Conservation (phyloP, 2,113 vertebrate species). For the Laticauda laticaudata region DNA sequence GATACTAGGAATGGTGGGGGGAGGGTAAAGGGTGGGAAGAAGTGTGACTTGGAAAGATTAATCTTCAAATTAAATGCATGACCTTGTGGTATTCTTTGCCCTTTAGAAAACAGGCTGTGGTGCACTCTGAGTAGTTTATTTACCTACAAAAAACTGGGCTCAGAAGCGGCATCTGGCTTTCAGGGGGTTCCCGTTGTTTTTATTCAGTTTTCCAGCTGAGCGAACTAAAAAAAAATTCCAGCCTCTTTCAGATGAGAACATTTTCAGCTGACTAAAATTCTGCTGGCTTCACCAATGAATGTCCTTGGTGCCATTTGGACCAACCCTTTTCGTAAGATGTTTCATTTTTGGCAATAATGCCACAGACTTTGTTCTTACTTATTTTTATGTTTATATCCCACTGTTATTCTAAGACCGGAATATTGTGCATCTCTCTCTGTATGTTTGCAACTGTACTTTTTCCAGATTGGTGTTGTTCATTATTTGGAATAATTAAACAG, state of each 20-base stretch:
- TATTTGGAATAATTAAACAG: neutral
- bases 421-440: neutral
- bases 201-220: conserved; percentile 55
- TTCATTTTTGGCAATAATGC: neutral
- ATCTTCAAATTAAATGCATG: conserved; percentile 41
- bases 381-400: neutral
- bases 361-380: neutral
- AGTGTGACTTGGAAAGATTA: conserved; percentile 20
- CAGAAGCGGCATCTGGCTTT: conserved; percentile 53
- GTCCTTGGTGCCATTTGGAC: conserved; percentile 39
- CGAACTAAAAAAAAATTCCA: conserved; percentile 23
- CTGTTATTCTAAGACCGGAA: neutral
- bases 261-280: conserved; percentile 58
- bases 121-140: conserved; percentile 50
- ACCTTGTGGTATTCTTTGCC: conserved; percentile 48
- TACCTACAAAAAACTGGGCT: conserved; percentile 50
- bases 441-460: neutral
- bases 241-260: conserved; percentile 51
- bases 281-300: conserved; percentile 49
- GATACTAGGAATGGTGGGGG: neutral
- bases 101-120: conserved; percentile 39
- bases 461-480: neutral
- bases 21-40: conserved; percentile 7
- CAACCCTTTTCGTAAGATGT: conserved; percentile 30
- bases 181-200: conserved; percentile 54